These are phyloP conservation scores for Pan paniscus DNA, from an alignment of 2,113 vertebrate genomes.

Conservation along the genomic window DNA sequence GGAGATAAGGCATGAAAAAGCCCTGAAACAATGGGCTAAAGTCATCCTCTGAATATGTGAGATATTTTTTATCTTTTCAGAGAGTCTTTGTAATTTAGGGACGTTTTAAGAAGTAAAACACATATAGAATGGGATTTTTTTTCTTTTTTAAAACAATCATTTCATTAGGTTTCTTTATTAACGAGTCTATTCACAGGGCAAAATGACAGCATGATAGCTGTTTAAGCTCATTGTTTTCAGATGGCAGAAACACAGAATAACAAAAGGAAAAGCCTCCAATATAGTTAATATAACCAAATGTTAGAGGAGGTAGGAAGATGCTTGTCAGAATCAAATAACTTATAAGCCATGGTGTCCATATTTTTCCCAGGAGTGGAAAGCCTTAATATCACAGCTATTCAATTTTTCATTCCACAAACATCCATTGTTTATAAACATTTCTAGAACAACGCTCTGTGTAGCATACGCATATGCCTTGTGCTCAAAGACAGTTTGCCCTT, in stretches of 20 bases:
- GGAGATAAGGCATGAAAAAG: slow-evolving; percentile 34
- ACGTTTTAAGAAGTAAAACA: not conserved
- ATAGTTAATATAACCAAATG: not conserved
- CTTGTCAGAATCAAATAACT: not conserved
- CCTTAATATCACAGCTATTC: not conserved
- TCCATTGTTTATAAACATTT: not conserved
- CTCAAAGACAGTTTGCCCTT: not conserved
- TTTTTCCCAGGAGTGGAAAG: not conserved
- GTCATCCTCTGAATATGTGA: not conserved
- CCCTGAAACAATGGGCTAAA: not conserved
- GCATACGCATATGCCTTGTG: not conserved
- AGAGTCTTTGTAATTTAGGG: slow-evolving; percentile 31
- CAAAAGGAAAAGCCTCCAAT: not conserved
- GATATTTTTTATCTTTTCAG: slow-evolving; percentile 18
- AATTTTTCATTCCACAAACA: not conserved
- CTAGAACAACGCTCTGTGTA: not conserved
- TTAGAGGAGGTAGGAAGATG: not conserved
- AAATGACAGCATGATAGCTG: not conserved
- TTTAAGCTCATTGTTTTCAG: slow-evolving; percentile 29
- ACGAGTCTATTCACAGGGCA: slow-evolving; percentile 17
- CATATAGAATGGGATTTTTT: not conserved
- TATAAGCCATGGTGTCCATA: not conserved
- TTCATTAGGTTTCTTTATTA: slow-evolving; percentile 53
- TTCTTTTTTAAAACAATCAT: slow-evolving; percentile 58
- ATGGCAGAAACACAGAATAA: not conserved